A percentile compares a stretch with the other conserved stretches of the same genome.
These are phyloP conservation scores for Eulithis prunata DNA, from an alignment of 2,888 invertebrate genomes.

Conservation along the genomic window DNA sequence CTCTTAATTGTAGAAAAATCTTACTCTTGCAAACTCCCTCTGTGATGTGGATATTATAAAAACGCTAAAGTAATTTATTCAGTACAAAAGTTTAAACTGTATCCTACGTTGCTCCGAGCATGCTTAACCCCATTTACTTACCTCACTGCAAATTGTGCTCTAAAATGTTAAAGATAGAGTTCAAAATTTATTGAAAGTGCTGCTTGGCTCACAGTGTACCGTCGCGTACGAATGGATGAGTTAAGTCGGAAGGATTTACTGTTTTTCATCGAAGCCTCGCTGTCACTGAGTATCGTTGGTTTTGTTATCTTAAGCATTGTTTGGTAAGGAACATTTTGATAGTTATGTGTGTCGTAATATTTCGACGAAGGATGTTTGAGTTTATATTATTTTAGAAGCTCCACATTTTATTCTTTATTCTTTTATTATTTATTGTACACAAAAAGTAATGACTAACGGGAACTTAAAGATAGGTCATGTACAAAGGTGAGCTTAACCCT, in stretches of 20 bases:
- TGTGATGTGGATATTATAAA: conserved; percentile 5
- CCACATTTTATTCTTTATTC: too few relatives aligned
- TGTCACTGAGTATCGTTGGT: not conserved
- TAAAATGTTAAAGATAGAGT: conserved; percentile 6
- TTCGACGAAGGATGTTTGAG: too few relatives aligned
- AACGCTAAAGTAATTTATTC: conserved; percentile 14
- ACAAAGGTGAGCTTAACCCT: too few relatives aligned
- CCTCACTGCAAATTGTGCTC: not conserved
- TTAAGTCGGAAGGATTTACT: conserved; percentile 26
- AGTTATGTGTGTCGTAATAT: too few relatives aligned
- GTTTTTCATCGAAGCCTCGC: conserved; percentile 31
- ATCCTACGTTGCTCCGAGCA: conserved; percentile 4
- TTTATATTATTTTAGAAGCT: too few relatives aligned
- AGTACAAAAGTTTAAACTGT: conserved; percentile 13
- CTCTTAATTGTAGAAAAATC: too few relatives aligned
- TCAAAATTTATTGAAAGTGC: conserved; percentile 8
- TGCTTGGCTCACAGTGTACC: conserved; percentile 2
- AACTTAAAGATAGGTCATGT: too few relatives aligned
- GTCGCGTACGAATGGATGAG: conserved; percentile 8
- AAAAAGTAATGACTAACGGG: too few relatives aligned
- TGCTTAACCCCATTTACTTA: conserved; percentile 11
- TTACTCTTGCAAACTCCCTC: not conserved
- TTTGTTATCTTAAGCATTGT: conserved; percentile 9
- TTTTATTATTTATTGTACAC: too few relatives aligned
- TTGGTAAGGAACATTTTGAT: not conserved